These are phyloP conservation scores for Pterostichus madidus DNA, from an alignment of 2,888 invertebrate species.

Conservation along the genomic window DNA sequence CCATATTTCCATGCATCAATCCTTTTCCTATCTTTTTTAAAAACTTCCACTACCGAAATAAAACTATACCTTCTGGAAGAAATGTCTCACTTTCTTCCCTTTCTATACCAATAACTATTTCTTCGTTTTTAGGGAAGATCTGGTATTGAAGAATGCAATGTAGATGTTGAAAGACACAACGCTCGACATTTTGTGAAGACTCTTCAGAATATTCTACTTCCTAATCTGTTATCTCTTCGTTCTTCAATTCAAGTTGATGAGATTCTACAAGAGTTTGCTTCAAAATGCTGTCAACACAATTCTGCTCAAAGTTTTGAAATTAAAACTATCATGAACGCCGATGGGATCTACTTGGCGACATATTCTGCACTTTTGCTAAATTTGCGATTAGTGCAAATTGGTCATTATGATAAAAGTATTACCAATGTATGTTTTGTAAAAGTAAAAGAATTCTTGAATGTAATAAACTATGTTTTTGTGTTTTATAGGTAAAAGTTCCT, in stretches of 20 bases:
- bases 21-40: no score
- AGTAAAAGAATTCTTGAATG: not conserved
- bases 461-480: slow-evolving; percentile 17
- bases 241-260: slow-evolving; percentile 95
- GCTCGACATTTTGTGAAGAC: slow-evolving; percentile 91
- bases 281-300: slow-evolving; percentile 92
- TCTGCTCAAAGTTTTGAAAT: slow-evolving; percentile 83
- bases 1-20: no score
- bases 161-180: slow-evolving; percentile 92
- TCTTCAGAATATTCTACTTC: slow-evolving; percentile 86
- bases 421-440: slow-evolving; percentile 74
- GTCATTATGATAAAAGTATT: slow-evolving; percentile 83
- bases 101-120: not conserved
- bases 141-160: slow-evolving; percentile 83
- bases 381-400: slow-evolving; percentile 86
- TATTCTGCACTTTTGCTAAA: slow-evolving; percentile 91
- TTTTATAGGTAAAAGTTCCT: slow-evolving; percentile 76
- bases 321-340: slow-evolving; percentile 93
- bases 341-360: slow-evolving; percentile 95
- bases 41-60: no score
- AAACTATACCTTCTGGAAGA: no score
- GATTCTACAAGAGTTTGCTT: slow-evolving; percentile 94
- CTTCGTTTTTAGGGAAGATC: slow-evolving; percentile 73
- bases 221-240: slow-evolving; percentile 86
- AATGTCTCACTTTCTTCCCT: no score